Base-by-base conservation (phyloP, 2,888 invertebrate genomes). In the Tetragonisca angustula region DNA sequence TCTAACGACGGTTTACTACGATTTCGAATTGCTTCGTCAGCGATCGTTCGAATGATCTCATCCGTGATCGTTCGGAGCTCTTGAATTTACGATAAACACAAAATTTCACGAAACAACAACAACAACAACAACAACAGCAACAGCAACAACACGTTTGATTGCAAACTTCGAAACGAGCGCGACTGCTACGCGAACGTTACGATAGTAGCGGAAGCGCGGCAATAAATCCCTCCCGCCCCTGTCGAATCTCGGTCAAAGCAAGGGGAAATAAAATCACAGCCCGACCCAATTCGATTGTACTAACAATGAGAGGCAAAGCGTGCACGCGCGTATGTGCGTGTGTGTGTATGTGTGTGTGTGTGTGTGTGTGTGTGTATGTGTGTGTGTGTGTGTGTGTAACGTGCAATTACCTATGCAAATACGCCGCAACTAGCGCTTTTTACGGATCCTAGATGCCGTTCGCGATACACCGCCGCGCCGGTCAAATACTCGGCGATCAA, bases 391-490 rank as follows among this genome's bases (percentile, higher is more conserved):
- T 83, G 79, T 83, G 87, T 81, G 84, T 80, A 79, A 85, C 87
- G 86, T 83, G 87, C 91, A 92, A 92, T 92, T 92, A 92, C 89
- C 90, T 90, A 91, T 92, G 92, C 92, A 92, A 92, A 92, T 92
- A 89, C 70, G 54, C 70, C 74, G 32, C 67, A 79, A 76, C 85
- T 75, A 76, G 72, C 68, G 75, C 77, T 89, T 87, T 89, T 85
- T 85, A 81, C 79, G 62, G 43, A 59, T 79, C 80, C 76, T 81
- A 78, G 76, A 82, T 77, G 76, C 68, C 79, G 81, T 72, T 56
- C 43, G 56, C 61, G 76, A 71, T 59, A 74, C 64, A 75, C 76
- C 76, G 43, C 17, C 77, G 76, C 76, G 43, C 17, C 77, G 76
- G 77, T 73, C 84, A 81, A 87, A 84, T 77, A 79, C 67, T 71